A percentile compares a stretch with the other conserved stretches of the same genome.
These are phyloP conservation scores for Murina feae DNA, from an alignment of 2,113 vertebrate species.

Conservation along the genomic window DNA sequence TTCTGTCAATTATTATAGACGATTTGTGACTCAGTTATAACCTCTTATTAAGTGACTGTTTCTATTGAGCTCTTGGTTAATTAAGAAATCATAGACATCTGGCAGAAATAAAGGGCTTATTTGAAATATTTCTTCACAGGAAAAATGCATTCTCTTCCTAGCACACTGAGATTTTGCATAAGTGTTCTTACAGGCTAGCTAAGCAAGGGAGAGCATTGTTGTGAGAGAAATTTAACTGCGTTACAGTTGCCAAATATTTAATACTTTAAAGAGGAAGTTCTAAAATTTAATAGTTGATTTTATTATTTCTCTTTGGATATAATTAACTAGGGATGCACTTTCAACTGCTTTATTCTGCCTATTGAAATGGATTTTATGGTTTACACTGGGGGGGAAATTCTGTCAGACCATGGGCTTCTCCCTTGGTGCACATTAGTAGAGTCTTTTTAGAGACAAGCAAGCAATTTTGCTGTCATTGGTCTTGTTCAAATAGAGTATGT, in stretches of 20 bases:
- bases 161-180: neutral
- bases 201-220: conserved; percentile 50
- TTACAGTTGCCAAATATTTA: conserved; percentile 74
- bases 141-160: neutral
- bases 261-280: conserved; percentile 81
- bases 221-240: conserved; percentile 62
- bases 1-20: neutral
- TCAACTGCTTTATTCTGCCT: conserved; percentile 70
- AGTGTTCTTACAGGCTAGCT: neutral
- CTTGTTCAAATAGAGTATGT: conserved; percentile 94
- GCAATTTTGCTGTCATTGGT: conserved; percentile 95
- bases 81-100: conserved; percentile 2
- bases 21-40: conserved; percentile 11
- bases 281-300: conserved; percentile 85
- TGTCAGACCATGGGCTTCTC: conserved; percentile 89
- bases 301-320: conserved; percentile 82
- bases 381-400: conserved; percentile 86
- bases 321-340: conserved; percentile 79
- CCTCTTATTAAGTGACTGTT: neutral
- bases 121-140: neutral
- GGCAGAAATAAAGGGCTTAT: conserved; percentile 15
- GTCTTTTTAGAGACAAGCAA: conserved; percentile 95
- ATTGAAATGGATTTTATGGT: conserved; percentile 77
- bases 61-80: neutral
- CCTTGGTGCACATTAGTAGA: conserved; percentile 95